phyloP scores from a whole-genome alignment of 2,797 vertebrate genomes.

The Malurus leucopterus region DNA sequence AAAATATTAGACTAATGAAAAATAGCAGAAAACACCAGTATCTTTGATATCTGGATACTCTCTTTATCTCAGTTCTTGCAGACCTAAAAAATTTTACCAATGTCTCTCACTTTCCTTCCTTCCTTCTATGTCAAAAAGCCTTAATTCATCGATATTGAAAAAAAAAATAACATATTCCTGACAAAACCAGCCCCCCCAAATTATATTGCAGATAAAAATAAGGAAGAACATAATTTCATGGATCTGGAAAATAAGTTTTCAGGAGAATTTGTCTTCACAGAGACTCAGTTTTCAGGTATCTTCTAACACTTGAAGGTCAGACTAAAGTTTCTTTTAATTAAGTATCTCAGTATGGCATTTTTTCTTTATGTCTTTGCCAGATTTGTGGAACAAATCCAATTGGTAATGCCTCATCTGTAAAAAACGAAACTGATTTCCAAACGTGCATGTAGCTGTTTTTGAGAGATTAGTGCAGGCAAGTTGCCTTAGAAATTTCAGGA shows the following conservation, averaged over 20 bases:
- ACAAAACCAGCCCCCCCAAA: not conserved
- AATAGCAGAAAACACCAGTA: not conserved
- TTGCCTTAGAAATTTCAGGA: not conserved
- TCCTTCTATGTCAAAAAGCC: not conserved
- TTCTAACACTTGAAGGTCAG: not conserved
- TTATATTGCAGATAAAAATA: not conserved
- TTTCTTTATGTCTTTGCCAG: constrained; percentile 32
- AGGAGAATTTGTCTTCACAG: constrained; percentile 1
- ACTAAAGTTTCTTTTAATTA: constrained; percentile 30
- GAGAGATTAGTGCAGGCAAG: not conserved
- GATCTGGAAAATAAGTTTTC: not conserved
- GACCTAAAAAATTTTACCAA: not conserved
- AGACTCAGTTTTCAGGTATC: not conserved
- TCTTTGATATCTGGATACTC: not conserved
- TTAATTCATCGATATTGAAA: not conserved
- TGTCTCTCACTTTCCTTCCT: not conserved
- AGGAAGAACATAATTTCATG: not conserved
- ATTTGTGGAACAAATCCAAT: constrained; percentile 20
- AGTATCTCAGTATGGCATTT: not conserved
- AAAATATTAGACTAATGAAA: not conserved
- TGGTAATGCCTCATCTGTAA: not conserved
- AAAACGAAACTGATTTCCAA: not conserved
- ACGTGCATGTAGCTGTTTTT: not conserved
- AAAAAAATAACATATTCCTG: not conserved
- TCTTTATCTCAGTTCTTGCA: not conserved